Base-by-base conservation (phyloP, 1,140 invertebrate genomes). In the Pachyrhynchus sulphureomaculatus region DNA sequence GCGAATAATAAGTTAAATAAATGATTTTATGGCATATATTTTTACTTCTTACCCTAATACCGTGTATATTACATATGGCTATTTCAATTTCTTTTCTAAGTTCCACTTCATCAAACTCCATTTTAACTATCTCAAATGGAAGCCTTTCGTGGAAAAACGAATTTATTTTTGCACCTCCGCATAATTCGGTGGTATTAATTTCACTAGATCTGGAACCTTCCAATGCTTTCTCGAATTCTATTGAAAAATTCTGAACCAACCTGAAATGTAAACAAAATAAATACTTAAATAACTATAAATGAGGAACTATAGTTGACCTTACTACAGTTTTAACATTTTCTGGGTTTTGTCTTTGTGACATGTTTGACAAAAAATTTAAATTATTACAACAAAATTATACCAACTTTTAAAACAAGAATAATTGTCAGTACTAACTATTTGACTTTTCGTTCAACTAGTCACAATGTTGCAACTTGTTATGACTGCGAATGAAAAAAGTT, bases 91-190 rank as follows among this genome's bases (percentile, higher is more conserved):
- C 96, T 71, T 91, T 84, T 44, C 97, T 84, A 54, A 99, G 77
- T 76, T 99, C 97, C 78, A 98, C 98, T 76, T 99, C 98, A 76
- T 99, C 96, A 78, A 97, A 97, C 75, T 98, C 96, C 93, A 90
- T 90, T 80, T 99, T 99, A 53, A 99, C 97, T 74, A 99, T 95
- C 84, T 99, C 96, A 81, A 99, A 99, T n/a, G 96, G 97, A 78
- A 99, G 98, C 70, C 97, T 82, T 81, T 99, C 97, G 75, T 99
- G 96, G 80, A 99, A 99, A 62, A 99, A 84, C 69, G 96, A 85
- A 80, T 99, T 99, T 72, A 99, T 99, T 80, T 97, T 96, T 60
- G 98, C 98, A 80, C 98, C 98, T 66, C 98, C 97, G 20, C 95
- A 97, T 20, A 99, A 80, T 78, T 99, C 97, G 74, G 88, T 94